These are phyloP conservation scores for Cydia amplana DNA, from an alignment of 1,140 invertebrate species.

Conservation along the genomic window DNA sequence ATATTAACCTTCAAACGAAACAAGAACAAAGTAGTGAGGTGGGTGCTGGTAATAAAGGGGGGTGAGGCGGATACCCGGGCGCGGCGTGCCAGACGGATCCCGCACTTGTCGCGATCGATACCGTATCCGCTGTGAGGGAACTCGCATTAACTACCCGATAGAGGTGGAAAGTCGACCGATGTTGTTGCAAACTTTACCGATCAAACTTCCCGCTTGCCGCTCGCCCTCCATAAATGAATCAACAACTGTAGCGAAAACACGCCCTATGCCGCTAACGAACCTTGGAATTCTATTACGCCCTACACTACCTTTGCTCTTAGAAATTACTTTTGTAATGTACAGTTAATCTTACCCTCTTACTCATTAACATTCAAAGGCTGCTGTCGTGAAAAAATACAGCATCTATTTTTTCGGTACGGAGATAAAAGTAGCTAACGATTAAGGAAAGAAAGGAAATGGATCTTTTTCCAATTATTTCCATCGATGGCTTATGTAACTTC, in stretches of 20 bases:
- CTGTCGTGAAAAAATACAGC: slow-evolving; percentile 11
- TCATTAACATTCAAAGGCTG: slow-evolving; percentile 27
- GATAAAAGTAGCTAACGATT: slow-evolving; percentile 23
- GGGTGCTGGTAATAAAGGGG: slow-evolving; percentile 58
- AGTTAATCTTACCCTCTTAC: neutral
- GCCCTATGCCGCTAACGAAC: slow-evolving; percentile 25
- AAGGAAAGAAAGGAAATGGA: slow-evolving; percentile 19
- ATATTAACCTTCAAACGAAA: slow-evolving; percentile 79
- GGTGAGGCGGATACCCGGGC: slow-evolving; percentile 55
- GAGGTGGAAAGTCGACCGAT: slow-evolving; percentile 73
- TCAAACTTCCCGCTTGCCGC: slow-evolving; percentile 54
- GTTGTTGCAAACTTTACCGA: slow-evolving; percentile 75
- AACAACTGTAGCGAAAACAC: slow-evolving; percentile 42
- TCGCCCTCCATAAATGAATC: slow-evolving; percentile 60
- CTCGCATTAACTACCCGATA: slow-evolving; percentile 70
- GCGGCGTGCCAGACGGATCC: slow-evolving; percentile 69
- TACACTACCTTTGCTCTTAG: slow-evolving; percentile 7
- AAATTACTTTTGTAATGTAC: slow-evolving; percentile 18
- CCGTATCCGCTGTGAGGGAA: slow-evolving; percentile 68
- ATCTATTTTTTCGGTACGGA: neutral
- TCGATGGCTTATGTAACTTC: slow-evolving; percentile 20
- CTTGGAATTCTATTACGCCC: slow-evolving; percentile 20
- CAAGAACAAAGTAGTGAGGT: slow-evolving; percentile 73
- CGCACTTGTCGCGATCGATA: slow-evolving; percentile 75
- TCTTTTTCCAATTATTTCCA: slow-evolving; percentile 14